Conservation (phyloP, 1,140 invertebrate species). For the Elysia chlorotica region DNA sequence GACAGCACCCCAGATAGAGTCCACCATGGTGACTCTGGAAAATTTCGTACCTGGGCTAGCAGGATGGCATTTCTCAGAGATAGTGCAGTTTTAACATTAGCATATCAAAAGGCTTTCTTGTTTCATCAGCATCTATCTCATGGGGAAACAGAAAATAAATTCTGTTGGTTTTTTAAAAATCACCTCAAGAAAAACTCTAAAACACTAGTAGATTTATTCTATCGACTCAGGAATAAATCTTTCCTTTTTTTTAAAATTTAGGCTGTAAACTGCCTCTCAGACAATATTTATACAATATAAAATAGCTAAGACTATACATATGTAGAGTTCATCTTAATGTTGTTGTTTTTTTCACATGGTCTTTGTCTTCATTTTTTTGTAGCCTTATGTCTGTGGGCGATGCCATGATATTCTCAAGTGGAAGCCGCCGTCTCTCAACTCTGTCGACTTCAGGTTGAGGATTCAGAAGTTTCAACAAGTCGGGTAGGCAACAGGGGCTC, state of each 20-base stretch:
- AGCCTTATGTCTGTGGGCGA: slow-evolving; percentile 83
- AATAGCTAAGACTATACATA: background rate
- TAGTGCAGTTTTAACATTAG: too few species aligned
- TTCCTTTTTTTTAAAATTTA: too few species aligned
- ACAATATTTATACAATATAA: background rate
- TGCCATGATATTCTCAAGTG: slow-evolving; percentile 92
- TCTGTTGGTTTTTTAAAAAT: background rate
- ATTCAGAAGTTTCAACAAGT: slow-evolving; percentile 74
- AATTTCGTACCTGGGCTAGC: too few species aligned
- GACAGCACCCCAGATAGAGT: too few species aligned
- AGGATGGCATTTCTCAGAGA: too few species aligned
- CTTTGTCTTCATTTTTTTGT: slow-evolving; percentile 44
- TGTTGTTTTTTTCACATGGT: too few species aligned
- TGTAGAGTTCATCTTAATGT: background rate
- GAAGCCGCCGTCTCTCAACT: slow-evolving; percentile 93
- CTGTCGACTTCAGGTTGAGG: slow-evolving; percentile 92
- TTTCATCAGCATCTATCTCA: too few species aligned
- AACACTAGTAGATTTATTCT: background rate
- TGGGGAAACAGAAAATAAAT: background rate
- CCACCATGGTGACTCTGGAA: too few species aligned
- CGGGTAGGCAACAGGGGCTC: too few species aligned
- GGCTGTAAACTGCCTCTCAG: too few species aligned
- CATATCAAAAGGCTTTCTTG: background rate
- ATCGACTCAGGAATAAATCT: too few species aligned
- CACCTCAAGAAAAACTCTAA: background rate